Evolutionary conservation across 2,888 invertebrate genomes (phyloP).

Genomic region (Apotomis capreana): DNA sequence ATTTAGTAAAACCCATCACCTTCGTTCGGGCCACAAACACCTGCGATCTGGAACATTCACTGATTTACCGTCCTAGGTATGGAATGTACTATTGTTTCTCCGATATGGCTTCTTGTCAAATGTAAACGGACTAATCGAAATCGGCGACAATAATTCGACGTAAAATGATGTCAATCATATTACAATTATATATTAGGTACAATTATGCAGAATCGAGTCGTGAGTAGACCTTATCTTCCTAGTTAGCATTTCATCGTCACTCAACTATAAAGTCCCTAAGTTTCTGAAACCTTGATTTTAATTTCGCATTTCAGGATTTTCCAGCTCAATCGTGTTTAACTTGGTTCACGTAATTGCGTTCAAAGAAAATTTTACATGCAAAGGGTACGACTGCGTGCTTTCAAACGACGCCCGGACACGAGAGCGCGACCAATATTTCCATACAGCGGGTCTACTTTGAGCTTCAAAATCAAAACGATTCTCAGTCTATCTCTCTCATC

Average conservation of each 20-base stretch:
- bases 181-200: too few relatives aligned
- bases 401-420: slow-evolving; percentile 54
- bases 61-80: too few relatives aligned
- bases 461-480: neutral
- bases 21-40: too few relatives aligned
- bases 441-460: slow-evolving; percentile 19
- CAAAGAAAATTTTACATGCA: slow-evolving; percentile 50
- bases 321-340: slow-evolving; percentile 14
- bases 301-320: neutral
- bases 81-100: too few relatives aligned
- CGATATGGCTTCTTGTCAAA: too few relatives aligned
- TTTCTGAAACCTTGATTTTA: slow-evolving; percentile 2
- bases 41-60: too few relatives aligned
- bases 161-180: too few relatives aligned
- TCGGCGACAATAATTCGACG: too few relatives aligned
- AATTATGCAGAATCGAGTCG: too few relatives aligned
- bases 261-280: neutral
- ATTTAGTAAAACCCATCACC: too few relatives aligned
- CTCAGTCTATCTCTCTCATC: neutral
- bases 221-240: neutral
- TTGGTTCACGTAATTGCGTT: slow-evolving; percentile 22
- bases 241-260: neutral
- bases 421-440: slow-evolving; percentile 51
- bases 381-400: slow-evolving; percentile 48
- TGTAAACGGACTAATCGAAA: too few relatives aligned